phyloP scores from a whole-genome alignment of 2,797 vertebrate species.

The Danio choprae region DNA sequence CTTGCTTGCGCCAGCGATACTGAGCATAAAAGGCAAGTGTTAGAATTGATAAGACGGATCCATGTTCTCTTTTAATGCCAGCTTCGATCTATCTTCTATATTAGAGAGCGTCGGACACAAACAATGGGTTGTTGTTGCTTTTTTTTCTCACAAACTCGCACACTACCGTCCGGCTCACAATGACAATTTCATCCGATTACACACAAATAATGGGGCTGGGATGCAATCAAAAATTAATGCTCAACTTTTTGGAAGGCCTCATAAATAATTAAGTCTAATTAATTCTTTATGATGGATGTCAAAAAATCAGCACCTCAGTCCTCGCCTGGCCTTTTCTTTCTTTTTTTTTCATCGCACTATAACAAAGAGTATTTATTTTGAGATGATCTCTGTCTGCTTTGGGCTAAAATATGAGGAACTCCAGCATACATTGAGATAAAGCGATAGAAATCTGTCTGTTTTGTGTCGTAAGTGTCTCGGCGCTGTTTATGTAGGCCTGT shows the following conservation, averaged over 20 bases:
- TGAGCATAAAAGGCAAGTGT: constrained; percentile 3
- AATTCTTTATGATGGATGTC: constrained; percentile 82
- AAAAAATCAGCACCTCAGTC: constrained; percentile 81
- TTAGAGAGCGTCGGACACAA: constrained; percentile 35
- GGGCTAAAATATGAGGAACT: constrained; percentile 48
- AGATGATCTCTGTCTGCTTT: constrained; percentile 46
- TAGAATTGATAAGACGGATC: constrained; percentile 35
- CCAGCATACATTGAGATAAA: constrained; percentile 40
- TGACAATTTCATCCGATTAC: constrained; percentile 76
- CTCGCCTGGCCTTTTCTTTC: constrained; percentile 70
- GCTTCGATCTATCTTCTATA: background rate
- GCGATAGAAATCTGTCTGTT: constrained; percentile 54
- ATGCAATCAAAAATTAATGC: constrained; percentile 81
- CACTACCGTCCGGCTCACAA: constrained; percentile 56
- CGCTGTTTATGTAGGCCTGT: constrained; percentile 54
- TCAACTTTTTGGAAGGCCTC: constrained; percentile 76
- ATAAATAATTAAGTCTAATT: constrained; percentile 82
- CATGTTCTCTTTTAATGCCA: constrained; percentile 40
- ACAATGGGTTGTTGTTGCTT: constrained; percentile 41
- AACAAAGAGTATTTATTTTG: constrained; percentile 30
- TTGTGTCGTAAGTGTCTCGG: constrained; percentile 39
- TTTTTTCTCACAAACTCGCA: constrained; percentile 7
- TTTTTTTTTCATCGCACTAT: constrained; percentile 61
- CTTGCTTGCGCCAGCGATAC: constrained; percentile 22
- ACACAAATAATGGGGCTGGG: constrained; percentile 76